Conservation (phyloP, 2,113 vertebrate species). For the Platysternon megacephalum region DNA sequence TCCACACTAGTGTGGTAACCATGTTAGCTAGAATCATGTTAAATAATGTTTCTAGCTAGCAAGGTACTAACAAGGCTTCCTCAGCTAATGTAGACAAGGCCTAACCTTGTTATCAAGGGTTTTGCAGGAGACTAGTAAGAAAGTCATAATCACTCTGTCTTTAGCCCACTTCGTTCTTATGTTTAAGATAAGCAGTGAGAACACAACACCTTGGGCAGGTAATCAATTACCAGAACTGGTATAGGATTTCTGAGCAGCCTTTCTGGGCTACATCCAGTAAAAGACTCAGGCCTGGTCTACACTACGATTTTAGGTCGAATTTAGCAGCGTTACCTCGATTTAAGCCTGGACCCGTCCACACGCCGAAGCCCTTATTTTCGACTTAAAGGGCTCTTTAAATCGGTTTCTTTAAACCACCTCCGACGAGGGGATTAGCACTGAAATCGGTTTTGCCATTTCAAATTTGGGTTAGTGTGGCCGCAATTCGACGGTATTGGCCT, state of each 20-base stretch:
- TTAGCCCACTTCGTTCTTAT: rapidly evolving
- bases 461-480: no score
- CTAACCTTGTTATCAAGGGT: background rate
- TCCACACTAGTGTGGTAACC: background rate
- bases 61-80: background rate
- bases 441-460: no score
- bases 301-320: no score
- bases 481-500: no score
- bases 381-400: no score
- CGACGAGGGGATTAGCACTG: no score
- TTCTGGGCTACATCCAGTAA: background rate
- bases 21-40: background rate
- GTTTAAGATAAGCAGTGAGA: background rate
- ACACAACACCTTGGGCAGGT: background rate
- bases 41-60: background rate
- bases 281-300: no score
- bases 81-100: background rate
- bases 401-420: no score
- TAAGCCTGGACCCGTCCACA: no score
- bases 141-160: background rate
- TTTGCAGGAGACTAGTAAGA: background rate
- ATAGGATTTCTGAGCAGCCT: background rate
- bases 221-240: background rate
- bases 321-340: no score
- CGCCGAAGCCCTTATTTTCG: no score